Conservation (phyloP, 53 echinoderm and acorn worm genomes). For the Pentamera pediparva region DNA sequence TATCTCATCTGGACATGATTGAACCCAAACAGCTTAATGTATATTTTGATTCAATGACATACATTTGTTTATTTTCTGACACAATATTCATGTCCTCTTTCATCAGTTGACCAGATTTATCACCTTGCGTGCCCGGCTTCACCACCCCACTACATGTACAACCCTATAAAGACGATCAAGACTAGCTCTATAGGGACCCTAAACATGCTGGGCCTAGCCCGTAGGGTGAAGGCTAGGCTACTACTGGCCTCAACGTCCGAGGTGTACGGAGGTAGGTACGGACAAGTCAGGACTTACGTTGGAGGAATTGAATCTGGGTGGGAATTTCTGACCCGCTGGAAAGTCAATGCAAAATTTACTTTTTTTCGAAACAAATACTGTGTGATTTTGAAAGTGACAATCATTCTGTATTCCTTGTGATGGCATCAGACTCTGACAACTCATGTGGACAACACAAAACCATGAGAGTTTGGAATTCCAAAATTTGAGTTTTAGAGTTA, state of each 20-base stretch:
- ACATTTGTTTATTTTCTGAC: background rate
- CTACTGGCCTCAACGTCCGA: constrained; percentile 93
- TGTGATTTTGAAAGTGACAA: too few species aligned
- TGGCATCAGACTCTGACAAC: too few species aligned
- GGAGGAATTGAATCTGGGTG: background rate
- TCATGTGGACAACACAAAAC: too few species aligned
- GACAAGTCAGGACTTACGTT: background rate
- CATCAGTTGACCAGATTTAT: constrained; percentile 92
- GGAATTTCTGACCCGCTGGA: too few species aligned
- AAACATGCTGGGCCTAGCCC: constrained; percentile 91
- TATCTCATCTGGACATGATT: too few species aligned
- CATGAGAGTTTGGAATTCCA: too few species aligned
- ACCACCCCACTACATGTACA: constrained; percentile 98
- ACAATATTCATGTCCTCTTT: background rate
- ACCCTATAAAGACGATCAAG: constrained; percentile 98
- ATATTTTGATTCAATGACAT: too few species aligned
- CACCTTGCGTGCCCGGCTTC: constrained; percentile 95
- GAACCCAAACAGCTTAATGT: constrained; percentile 5
- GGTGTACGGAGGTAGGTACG: constrained; percentile 83
- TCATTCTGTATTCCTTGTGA: too few species aligned
- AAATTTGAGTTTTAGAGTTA: too few species aligned
- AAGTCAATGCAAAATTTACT: too few species aligned
- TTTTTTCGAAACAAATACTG: too few species aligned
- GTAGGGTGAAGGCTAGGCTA: constrained; percentile 75
- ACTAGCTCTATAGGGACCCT: constrained; percentile 92